Evolutionary conservation across 2,888 invertebrate genomes (phyloP).

Genomic region (Danaus chrysippus): DNA sequence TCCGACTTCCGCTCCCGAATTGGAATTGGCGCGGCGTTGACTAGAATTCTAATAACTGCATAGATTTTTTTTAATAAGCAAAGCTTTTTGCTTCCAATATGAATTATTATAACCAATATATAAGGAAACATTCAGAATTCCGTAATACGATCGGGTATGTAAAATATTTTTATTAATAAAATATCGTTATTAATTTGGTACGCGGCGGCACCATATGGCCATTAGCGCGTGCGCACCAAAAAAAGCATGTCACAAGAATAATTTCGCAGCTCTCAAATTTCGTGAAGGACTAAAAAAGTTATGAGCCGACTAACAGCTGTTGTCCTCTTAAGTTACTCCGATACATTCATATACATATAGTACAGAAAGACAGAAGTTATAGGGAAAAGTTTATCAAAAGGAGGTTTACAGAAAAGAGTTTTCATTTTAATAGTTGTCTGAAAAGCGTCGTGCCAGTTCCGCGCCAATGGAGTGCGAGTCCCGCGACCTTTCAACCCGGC

Average conservation of each 20-base stretch:
- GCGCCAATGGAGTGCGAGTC: conserved; percentile 56
- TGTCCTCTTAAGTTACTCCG: conserved; percentile 68
- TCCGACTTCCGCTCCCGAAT: conserved; percentile 74
- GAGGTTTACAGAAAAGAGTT: not conserved
- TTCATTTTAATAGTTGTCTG: not conserved
- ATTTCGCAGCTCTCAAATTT: conserved; percentile 70
- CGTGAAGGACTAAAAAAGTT: conserved; percentile 49
- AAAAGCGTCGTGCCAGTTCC: conserved; percentile 33
- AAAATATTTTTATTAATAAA: conserved; percentile 5
- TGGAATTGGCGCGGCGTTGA: conserved; percentile 64
- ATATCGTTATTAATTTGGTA: conserved; percentile 33
- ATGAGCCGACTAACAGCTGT: conserved; percentile 60
- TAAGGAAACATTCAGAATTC: too few species aligned
- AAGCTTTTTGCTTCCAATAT: not conserved
- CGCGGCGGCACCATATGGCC: conserved; percentile 65
- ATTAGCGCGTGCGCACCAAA: conserved; percentile 64
- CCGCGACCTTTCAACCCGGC: conserved; percentile 63
- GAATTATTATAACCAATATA: not conserved
- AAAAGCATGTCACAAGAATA: conserved; percentile 47
- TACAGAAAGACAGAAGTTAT: not conserved
- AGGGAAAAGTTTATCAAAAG: not conserved
- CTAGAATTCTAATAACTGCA: conserved; percentile 30
- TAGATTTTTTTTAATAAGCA: conserved; percentile 12
- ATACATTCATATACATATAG: conserved; percentile 33
- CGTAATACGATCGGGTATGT: too few species aligned